Evolutionary conservation across 2,113 vertebrate genomes (phyloP), one percentile per base, ranked within the genome.

Genomic region (Corydoras sp.): DNA sequence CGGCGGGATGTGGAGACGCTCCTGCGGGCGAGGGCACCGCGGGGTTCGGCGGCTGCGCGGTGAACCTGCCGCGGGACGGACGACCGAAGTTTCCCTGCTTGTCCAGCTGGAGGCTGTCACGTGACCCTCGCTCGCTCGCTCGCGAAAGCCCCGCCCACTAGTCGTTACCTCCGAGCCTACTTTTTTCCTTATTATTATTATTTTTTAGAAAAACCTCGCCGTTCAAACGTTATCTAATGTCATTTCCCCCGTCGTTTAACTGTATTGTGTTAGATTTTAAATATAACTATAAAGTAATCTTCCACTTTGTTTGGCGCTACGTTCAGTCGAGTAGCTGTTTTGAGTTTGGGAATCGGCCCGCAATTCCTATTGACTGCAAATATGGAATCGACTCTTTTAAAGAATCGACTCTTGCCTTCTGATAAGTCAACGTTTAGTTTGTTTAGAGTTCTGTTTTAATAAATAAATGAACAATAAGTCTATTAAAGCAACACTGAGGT

Each of bases 61-160:
- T 2, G 61, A 71, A 4, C 18, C 55, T 68, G 48, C 54, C 69
- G 50, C 54, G 12, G 5, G 0, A 30, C 61, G 7, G 48, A 63
- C 54, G 70, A 75, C 66, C 65, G 75, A 74, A 75, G 35, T 74
- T 61, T 60, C 43, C 24, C 68, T 6, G 58, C 43, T 56, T 35
- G n/a, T 79, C 70, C 48, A 61, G 67, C 63, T 67, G 69, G 65
- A 63, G 35, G 48, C 3, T 56, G 82, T 90, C 89, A 90, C 88
- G 74, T 89, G 87, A 89, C 76, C 10, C 8, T 10, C 6, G 9
- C 56, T 24, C 59, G n/a, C 8, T 10, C 6, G 9, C 56, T 24
- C 59, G n/a, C 56, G 14, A 32, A 11, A 9, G 18, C 48, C 49
- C 68, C 43, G 43, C 58, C 43, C 1, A 15, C 18, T 7, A 12